Conservation (phyloP, 2,113 vertebrate genomes). For the Channa maculata region DNA sequence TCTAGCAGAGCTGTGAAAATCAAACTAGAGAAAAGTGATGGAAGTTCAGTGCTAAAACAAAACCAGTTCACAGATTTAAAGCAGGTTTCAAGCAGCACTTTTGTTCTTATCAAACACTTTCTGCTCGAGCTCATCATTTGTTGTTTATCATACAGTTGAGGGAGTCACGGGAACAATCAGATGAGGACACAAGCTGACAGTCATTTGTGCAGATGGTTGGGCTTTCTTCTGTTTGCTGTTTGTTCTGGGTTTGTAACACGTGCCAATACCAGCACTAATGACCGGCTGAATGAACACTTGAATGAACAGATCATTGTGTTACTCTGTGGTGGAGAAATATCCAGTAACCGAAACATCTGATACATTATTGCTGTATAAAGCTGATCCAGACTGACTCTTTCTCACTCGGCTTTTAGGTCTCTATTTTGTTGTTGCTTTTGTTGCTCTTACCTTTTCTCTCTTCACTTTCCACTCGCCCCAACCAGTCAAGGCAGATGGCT, state of each 20-base stretch:
- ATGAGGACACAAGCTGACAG: constrained; percentile 16
- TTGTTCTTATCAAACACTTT: background rate
- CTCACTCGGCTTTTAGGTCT: too few species aligned
- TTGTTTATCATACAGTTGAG: constrained; percentile 35
- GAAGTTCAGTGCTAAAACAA: background rate
- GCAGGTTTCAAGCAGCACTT: constrained; percentile 5
- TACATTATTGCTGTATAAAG: too few species aligned
- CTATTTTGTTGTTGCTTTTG: too few species aligned
- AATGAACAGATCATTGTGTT: too few species aligned
- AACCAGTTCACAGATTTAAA: background rate
- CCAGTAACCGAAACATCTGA: background rate
- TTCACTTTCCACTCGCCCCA: too few species aligned
- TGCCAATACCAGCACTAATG: background rate
- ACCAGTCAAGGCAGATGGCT: too few species aligned
- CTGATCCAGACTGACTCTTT: too few species aligned
- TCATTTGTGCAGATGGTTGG: constrained; percentile 47
- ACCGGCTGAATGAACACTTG: background rate
- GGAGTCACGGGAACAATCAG: constrained; percentile 41
- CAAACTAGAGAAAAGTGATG: background rate
- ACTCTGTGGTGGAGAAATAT: too few species aligned
- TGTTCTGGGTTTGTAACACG: constrained; percentile 11
- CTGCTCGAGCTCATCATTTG: constrained; percentile 27
- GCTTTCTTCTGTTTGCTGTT: constrained; percentile 37
- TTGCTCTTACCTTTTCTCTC: too few species aligned
- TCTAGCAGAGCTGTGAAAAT: background rate